Evolutionary conservation across 1,140 invertebrate genomes (phyloP).

Genomic region (Schlechtendalia chinensis): DNA sequence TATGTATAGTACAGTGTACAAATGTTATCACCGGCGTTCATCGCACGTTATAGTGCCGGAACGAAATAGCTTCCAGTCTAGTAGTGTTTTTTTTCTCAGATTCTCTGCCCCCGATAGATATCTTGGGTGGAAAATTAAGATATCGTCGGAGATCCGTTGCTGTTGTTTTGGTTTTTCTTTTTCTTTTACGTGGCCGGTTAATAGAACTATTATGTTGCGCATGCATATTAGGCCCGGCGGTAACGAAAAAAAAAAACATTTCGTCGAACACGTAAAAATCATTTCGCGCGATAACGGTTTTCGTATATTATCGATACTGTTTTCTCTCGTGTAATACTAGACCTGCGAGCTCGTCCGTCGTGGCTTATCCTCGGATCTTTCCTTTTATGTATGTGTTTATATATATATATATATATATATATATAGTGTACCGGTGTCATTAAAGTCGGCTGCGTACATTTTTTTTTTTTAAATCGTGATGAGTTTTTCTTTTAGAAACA

Average conservation of each 20-base stretch:
- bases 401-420: too few relatives aligned
- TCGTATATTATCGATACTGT: background rate
- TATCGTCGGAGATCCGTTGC: background rate
- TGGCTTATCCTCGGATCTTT: slow-evolving; percentile 3
- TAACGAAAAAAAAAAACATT: slow-evolving; percentile 13
- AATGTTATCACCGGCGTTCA: background rate
- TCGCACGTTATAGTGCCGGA: too few relatives aligned
- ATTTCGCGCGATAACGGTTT: slow-evolving; percentile 19
- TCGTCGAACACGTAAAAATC: background rate
- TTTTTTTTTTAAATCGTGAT: background rate
- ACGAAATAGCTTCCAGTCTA: slow-evolving; percentile 23
- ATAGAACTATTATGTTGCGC: slow-evolving; percentile 12
- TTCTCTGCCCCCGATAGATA: background rate
- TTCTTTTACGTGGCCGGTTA: slow-evolving; percentile 6
- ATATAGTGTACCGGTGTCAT: background rate
- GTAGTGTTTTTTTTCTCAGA: slow-evolving; percentile 13
- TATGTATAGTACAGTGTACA: background rate
- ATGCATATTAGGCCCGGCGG: background rate
- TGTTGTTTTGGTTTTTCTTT: too few relatives aligned
- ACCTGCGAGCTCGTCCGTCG: background rate
- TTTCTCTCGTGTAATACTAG: background rate
- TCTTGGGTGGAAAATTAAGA: background rate
- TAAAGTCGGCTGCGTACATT: background rate
- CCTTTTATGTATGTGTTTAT: too few relatives aligned
- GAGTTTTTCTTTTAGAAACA: too few relatives aligned